Conservation (phyloP, 2,113 vertebrate species). For the Paramormyrops kingsleyae region DNA sequence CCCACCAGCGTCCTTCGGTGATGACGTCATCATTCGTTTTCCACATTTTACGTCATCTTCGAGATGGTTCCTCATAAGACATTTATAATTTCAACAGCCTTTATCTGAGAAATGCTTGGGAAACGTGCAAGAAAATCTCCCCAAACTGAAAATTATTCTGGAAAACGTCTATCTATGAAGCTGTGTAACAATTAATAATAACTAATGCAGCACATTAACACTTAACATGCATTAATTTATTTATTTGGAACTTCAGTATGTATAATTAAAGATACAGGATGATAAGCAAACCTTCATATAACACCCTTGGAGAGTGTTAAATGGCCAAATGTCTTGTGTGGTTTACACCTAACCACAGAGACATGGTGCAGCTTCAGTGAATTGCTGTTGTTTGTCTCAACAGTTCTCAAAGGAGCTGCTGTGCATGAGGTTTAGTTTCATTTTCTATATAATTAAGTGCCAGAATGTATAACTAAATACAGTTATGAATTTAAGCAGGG, state of each 20-base stretch:
- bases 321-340: background rate
- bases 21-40: background rate
- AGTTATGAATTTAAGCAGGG: background rate
- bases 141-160: background rate
- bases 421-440: background rate
- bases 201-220: background rate
- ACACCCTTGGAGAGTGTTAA: background rate
- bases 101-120: background rate
- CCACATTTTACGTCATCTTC: background rate
- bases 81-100: background rate
- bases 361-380: background rate
- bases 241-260: background rate
- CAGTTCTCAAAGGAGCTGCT: background rate
- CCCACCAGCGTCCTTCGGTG: background rate
- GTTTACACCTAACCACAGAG: background rate
- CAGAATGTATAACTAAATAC: background rate
- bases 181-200: background rate
- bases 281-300: background rate
- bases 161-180: background rate
- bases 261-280: background rate
- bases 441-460: slow-evolving; percentile 6
- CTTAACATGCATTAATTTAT: background rate
- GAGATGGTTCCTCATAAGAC: background rate
- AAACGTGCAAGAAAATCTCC: background rate
- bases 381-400: background rate